phyloP scores from a whole-genome alignment of 2,797 vertebrate species.

The Esox lucius region DNA sequence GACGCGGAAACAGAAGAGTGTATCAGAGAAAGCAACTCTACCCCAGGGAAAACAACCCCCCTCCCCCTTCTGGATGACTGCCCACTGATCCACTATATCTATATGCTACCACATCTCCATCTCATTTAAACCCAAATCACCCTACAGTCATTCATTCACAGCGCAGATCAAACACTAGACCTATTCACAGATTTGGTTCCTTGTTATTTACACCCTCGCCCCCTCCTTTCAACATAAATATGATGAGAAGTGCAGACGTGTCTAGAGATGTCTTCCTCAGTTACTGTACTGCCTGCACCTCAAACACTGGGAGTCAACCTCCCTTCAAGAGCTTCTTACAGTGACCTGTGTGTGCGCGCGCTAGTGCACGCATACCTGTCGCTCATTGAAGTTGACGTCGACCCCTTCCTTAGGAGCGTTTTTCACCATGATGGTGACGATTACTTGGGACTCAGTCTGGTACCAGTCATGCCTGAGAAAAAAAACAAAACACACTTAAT shows the following conservation, averaged over 20 bases:
- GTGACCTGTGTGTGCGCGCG: not conserved
- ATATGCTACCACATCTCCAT: no score
- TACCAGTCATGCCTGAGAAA: constrained; percentile 91
- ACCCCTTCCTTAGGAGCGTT: constrained; percentile 86
- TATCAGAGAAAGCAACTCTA: constrained; percentile 3
- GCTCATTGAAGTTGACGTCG: constrained; percentile 81
- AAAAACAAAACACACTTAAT: constrained; percentile 8
- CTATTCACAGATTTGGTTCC: no score
- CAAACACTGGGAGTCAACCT: not conserved
- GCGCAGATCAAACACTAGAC: no score
- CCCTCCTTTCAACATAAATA: not conserved
- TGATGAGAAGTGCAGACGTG: not conserved
- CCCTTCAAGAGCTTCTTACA: not conserved
- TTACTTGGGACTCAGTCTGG: constrained; percentile 96
- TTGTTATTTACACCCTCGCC: not conserved
- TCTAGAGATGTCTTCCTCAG: not conserved
- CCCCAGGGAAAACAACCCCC: not conserved
- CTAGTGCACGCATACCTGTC: constrained; percentile 75
- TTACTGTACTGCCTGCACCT: not conserved
- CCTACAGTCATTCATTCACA: no score
- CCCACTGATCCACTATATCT: not conserved
- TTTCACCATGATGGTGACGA: constrained; percentile 91
- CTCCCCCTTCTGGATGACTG: not conserved
- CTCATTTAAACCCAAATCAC: no score
- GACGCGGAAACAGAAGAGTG: not conserved